Percentiles rank a stretch among this genome's conserved stretches.
Evolutionary conservation across 2,888 invertebrate species (phyloP).

Genomic region (Mesochorus sp.): DNA sequence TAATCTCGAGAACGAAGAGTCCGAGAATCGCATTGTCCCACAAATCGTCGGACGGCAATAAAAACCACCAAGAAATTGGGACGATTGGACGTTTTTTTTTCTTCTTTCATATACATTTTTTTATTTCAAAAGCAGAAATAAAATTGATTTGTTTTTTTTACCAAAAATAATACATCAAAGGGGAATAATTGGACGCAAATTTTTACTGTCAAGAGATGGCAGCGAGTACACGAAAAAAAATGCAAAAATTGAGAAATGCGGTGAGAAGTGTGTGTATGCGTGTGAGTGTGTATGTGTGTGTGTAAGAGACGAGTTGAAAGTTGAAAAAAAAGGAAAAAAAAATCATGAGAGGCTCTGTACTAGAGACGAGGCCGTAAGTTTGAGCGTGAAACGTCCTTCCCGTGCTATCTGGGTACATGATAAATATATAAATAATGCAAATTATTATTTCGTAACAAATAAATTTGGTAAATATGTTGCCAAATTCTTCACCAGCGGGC

Average conservation of each 20-base stretch:
- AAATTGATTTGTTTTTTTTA: conserved; percentile 3
- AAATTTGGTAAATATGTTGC: too few species aligned
- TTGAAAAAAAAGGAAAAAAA: conserved; percentile 6
- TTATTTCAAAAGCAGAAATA: not conserved
- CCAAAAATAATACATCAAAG: conserved; percentile 2
- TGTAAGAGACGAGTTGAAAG: conserved; percentile 14
- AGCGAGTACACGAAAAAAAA: not conserved
- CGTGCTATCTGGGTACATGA: too few species aligned
- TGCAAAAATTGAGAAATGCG: not conserved
- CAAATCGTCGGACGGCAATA: not conserved
- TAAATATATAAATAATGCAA: too few species aligned
- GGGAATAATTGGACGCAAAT: conserved; percentile 38
- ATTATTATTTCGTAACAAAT: too few species aligned
- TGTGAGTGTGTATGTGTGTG: not conserved
- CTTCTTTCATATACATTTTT: conserved; percentile 4
- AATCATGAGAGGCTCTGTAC: too few species aligned
- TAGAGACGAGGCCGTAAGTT: too few species aligned
- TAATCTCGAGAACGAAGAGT: conserved; percentile 9
- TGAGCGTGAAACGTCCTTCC: too few species aligned
- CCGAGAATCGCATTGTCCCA: too few species aligned
- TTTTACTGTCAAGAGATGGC: not conserved
- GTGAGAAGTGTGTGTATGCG: not conserved
- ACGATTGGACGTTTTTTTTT: conserved; percentile 26
- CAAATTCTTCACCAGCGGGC: too few species aligned
- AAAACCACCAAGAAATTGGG: not conserved